Evolutionary conservation across 2,797 vertebrate species (phyloP).

Genomic region (Sebastes taczanowskii): DNA sequence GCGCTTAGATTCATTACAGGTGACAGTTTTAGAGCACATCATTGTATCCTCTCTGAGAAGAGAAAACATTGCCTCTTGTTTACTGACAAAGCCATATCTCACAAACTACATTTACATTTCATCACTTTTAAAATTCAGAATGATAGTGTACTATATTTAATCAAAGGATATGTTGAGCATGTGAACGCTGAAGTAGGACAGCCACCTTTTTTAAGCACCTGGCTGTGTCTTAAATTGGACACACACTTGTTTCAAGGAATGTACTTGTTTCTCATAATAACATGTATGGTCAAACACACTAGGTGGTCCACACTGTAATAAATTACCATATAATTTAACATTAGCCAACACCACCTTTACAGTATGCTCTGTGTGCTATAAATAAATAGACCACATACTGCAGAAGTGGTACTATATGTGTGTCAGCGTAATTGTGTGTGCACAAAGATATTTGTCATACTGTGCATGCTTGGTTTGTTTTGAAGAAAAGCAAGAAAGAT

Average conservation of each 20-base stretch:
- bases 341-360: slow-evolving; percentile 20
- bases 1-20: slow-evolving; percentile 70
- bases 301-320: slow-evolving; percentile 30
- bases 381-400: slow-evolving; percentile 43
- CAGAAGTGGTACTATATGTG: slow-evolving; percentile 9
- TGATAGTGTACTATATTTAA: slow-evolving; percentile 36
- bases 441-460: background rate
- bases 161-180: slow-evolving; percentile 6
- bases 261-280: slow-evolving; percentile 26
- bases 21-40: slow-evolving; percentile 74
- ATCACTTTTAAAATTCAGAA: slow-evolving; percentile 39
- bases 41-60: slow-evolving; percentile 52
- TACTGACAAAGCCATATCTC: slow-evolving; percentile 45
- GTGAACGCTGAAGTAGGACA: slow-evolving; percentile 2
- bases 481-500: background rate
- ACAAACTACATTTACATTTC: slow-evolving; percentile 40
- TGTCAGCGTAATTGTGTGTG: background rate
- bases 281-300: slow-evolving; percentile 22
- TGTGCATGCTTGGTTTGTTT: background rate
- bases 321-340: slow-evolving; percentile 46
- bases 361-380: slow-evolving; percentile 16
- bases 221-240: slow-evolving; percentile 33
- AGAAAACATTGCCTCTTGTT: slow-evolving; percentile 56
- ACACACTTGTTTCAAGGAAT: slow-evolving; percentile 13
- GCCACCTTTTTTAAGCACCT: background rate